Evolutionary conservation across 2,797 vertebrate species (phyloP).

Genomic region (Phalloptychus januarius): DNA sequence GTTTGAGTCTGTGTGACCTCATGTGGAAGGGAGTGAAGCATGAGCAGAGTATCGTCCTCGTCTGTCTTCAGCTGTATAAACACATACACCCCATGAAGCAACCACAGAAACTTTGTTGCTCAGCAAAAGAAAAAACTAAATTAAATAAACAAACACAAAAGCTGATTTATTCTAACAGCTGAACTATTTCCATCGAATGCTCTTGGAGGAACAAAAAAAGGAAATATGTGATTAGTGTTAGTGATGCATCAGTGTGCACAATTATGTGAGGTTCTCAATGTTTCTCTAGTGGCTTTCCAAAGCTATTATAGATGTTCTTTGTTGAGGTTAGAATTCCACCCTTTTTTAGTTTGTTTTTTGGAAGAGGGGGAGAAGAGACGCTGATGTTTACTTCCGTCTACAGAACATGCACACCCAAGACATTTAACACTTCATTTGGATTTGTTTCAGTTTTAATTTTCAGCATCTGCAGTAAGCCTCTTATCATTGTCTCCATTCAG

Average conservation of each 20-base stretch:
- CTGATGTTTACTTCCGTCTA: not conserved
- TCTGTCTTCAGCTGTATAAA: slow-evolving; percentile 73
- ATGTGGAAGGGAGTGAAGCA: slow-evolving; percentile 51
- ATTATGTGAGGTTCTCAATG: not conserved
- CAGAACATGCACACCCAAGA: not conserved
- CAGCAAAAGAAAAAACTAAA: slow-evolving; percentile 41
- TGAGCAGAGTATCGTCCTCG: slow-evolving; percentile 46
- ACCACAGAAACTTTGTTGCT: slow-evolving; percentile 16
- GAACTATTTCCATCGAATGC: slow-evolving; percentile 44
- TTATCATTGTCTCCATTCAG: slow-evolving; percentile 72
- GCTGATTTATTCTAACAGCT: slow-evolving; percentile 28
- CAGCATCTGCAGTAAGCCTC: not conserved
- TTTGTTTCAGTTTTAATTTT: not conserved
- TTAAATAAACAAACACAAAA: slow-evolving; percentile 15
- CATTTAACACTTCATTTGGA: not conserved
- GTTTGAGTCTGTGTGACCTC: slow-evolving; percentile 34
- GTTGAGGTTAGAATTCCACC: not conserved
- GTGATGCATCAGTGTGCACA: slow-evolving; percentile 15
- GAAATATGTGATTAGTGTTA: slow-evolving; percentile 55
- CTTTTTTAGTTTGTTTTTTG: not conserved
- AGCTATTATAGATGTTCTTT: not conserved
- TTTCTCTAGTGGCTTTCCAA: not conserved
- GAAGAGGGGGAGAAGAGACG: no score
- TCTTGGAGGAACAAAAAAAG: slow-evolving; percentile 52
- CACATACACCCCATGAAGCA: slow-evolving; percentile 57